Conservation (phyloP, 2,113 vertebrate genomes). For the Dicrurus megarhynchus region DNA sequence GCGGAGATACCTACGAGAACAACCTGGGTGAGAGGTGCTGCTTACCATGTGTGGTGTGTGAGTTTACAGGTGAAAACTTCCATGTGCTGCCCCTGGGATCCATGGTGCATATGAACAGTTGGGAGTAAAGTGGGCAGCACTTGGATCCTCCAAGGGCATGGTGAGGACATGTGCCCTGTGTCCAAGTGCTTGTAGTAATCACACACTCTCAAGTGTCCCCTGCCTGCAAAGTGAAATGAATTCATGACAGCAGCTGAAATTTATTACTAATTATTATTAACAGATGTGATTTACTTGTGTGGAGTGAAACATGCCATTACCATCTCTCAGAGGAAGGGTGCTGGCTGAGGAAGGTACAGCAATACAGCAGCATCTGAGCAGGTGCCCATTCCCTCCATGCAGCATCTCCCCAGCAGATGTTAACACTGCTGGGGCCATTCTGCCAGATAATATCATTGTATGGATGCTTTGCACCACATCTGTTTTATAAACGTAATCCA, state of each 20-base stretch:
- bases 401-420: neutral
- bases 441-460: neutral
- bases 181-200: neutral
- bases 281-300: neutral
- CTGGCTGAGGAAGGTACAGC: neutral
- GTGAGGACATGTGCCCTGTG: neutral
- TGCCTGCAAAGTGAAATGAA: neutral
- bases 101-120: fast-evolving
- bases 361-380: neutral
- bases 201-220: too few relatives aligned
- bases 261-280: neutral
- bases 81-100: neutral
- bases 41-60: fast-evolving
- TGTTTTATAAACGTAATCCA: neutral
- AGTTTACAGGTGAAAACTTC: neutral
- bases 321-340: neutral
- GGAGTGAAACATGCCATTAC: neutral
- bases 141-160: neutral
- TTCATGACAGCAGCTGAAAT: neutral
- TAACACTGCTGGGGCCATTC: fast-evolving
- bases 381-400: neutral
- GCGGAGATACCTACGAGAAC: neutral
- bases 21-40: neutral
- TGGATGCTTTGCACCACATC: neutral
- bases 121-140: neutral